Conservation (phyloP, 2,797 vertebrate genomes). For the Tragopan temminckii region DNA sequence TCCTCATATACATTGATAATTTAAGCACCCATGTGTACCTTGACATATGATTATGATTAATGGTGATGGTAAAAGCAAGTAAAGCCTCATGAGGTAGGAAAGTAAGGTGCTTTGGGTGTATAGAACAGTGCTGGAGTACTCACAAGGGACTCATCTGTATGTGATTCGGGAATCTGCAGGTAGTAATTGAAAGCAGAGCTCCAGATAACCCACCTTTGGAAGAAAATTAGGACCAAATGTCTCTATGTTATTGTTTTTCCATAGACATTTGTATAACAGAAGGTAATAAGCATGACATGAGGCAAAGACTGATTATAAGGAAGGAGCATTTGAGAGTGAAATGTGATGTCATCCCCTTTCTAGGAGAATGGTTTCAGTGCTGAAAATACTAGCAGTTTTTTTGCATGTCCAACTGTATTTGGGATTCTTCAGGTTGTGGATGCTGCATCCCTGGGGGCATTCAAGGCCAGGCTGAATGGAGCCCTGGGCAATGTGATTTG, state of each 20-base stretch:
- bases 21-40: not conserved
- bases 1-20: not conserved
- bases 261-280: not conserved
- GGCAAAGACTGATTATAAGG: not conserved
- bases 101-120: not conserved
- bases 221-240: not conserved
- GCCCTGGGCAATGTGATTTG: too few species aligned
- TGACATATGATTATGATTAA: not conserved
- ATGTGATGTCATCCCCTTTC: not conserved
- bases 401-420: not conserved
- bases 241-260: not conserved
- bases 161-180: not conserved
- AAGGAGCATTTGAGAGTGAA: not conserved
- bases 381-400: not conserved
- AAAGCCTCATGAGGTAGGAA: not conserved
- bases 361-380: not conserved
- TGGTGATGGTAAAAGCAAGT: not conserved
- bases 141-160: not conserved
- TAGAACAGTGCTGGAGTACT: not conserved
- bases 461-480: too few species aligned
- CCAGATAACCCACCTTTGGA: not conserved
- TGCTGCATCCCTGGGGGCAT: too few species aligned
- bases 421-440: not conserved
- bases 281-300: not conserved
- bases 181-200: not conserved